Evolutionary conservation across 1,140 invertebrate genomes (phyloP).

Genomic region (Zaprionus capensis): DNA sequence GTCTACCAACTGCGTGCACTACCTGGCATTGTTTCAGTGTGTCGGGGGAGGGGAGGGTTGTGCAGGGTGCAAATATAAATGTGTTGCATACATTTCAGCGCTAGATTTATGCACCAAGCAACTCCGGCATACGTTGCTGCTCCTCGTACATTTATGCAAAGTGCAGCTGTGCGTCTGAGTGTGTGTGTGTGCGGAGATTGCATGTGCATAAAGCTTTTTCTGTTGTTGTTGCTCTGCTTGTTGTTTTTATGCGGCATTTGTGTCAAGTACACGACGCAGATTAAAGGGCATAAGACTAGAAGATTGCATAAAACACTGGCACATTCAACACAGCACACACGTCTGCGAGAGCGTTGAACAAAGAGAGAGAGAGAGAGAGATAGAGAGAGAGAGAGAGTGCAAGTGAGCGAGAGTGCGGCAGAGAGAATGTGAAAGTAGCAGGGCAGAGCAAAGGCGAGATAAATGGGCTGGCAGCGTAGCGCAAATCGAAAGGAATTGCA

Average conservation of each 20-base stretch:
- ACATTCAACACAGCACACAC: constrained; percentile 20
- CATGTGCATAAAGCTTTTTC: constrained; percentile 66
- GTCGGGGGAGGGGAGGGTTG: neutral
- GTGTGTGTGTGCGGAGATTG: constrained; percentile 20
- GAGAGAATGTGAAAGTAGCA: neutral
- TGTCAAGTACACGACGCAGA: constrained; percentile 81
- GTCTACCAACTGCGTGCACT: neutral
- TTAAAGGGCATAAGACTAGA: constrained; percentile 75
- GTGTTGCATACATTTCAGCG: constrained; percentile 76
- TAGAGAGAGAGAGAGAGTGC: neutral
- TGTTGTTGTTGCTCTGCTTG: constrained; percentile 35
- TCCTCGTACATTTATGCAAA: constrained; percentile 68
- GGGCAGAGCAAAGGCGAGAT: constrained; percentile 35
- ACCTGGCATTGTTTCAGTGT: constrained; percentile 68
- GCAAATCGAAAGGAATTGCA: constrained; percentile 81
- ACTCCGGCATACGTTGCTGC: constrained; percentile 64
- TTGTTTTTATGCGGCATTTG: constrained; percentile 75
- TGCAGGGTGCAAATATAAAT: constrained; percentile 57
- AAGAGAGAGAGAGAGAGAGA: neutral
- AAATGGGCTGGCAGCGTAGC: constrained; percentile 65
- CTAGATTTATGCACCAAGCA: constrained; percentile 73
- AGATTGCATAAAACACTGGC: constrained; percentile 63
- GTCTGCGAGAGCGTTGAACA: neutral
- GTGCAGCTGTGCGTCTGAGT: constrained; percentile 44
- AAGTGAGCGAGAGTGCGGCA: neutral